Evolutionary conservation across 1,140 invertebrate genomes (phyloP).

Genomic region (Drosophila funebris): DNA sequence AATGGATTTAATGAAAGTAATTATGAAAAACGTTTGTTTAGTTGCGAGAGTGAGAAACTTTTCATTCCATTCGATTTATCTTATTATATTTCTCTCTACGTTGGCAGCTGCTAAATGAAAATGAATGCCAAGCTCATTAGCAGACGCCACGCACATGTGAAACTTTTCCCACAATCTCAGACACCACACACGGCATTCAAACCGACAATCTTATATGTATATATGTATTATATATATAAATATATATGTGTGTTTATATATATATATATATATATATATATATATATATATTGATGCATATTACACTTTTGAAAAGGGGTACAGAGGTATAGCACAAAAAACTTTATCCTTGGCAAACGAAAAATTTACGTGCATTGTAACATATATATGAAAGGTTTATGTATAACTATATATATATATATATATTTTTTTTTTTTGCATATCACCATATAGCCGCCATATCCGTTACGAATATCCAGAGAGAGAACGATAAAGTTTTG

Average conservation of each 20-base stretch:
- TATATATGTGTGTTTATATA: too few relatives aligned
- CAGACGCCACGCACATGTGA: slow-evolving; percentile 62
- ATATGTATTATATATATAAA: background rate
- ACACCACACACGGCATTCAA: background rate
- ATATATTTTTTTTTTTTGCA: too few relatives aligned
- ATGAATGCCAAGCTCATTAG: slow-evolving; percentile 73
- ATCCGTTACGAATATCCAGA: slow-evolving; percentile 3
- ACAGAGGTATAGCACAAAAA: slow-evolving; percentile 32
- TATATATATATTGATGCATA: slow-evolving; percentile 64
- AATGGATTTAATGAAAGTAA: slow-evolving; percentile 53
- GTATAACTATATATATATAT: slow-evolving; percentile 31
- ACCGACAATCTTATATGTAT: slow-evolving; percentile 10
- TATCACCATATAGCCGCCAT: slow-evolving; percentile 14
- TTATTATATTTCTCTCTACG: slow-evolving; percentile 49
- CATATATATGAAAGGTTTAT: too few relatives aligned
- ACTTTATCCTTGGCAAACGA: slow-evolving; percentile 68
- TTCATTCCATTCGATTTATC: slow-evolving; percentile 52
- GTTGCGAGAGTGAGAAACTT: slow-evolving; percentile 19
- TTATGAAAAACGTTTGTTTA: slow-evolving; percentile 46
- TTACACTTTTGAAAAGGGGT: slow-evolving; percentile 61
- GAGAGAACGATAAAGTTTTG: slow-evolving; percentile 59
- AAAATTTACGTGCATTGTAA: slow-evolving; percentile 28
- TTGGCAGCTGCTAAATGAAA: slow-evolving; percentile 56
- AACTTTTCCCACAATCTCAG: slow-evolving; percentile 50
- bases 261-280: background rate